These are phyloP conservation scores for Dioctria linearis DNA, from an alignment of 2,888 invertebrate genomes.

Conservation along the genomic window DNA sequence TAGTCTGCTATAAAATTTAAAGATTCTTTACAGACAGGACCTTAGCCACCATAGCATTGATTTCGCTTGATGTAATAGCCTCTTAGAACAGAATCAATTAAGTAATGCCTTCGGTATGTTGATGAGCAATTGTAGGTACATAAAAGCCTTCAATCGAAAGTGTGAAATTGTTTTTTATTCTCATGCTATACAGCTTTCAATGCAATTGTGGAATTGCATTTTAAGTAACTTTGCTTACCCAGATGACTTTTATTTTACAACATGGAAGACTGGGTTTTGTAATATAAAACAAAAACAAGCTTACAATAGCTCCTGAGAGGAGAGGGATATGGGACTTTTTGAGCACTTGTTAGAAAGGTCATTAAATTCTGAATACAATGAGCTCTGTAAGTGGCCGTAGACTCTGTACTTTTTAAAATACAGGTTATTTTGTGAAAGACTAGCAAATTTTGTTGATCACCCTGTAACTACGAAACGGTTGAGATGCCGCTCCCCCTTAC, in stretches of 20 bases:
- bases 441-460: too few relatives aligned
- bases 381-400: too few relatives aligned
- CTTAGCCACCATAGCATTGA: neutral
- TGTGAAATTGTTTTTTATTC: slow-evolving; percentile 42
- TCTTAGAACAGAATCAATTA: slow-evolving; percentile 6
- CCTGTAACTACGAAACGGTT: too few relatives aligned
- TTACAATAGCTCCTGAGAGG: too few relatives aligned
- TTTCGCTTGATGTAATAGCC: slow-evolving; percentile 32
- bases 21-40: too few relatives aligned
- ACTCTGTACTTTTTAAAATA: too few relatives aligned
- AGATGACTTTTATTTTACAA: neutral
- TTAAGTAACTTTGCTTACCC: neutral
- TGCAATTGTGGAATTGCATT: neutral
- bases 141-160: slow-evolving; percentile 16
- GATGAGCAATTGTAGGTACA: slow-evolving; percentile 1
- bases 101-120: neutral
- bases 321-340: too few relatives aligned
- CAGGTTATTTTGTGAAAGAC: too few relatives aligned
- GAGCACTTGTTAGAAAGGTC: too few relatives aligned
- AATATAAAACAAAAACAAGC: neutral
- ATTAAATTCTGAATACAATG: too few relatives aligned
- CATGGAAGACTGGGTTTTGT: neutral
- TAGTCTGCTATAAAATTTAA: too few relatives aligned
- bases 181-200: slow-evolving; percentile 10
- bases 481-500: too few relatives aligned